Conservation (phyloP, 2,888 invertebrate genomes). For the Hemaris fuciformis region DNA sequence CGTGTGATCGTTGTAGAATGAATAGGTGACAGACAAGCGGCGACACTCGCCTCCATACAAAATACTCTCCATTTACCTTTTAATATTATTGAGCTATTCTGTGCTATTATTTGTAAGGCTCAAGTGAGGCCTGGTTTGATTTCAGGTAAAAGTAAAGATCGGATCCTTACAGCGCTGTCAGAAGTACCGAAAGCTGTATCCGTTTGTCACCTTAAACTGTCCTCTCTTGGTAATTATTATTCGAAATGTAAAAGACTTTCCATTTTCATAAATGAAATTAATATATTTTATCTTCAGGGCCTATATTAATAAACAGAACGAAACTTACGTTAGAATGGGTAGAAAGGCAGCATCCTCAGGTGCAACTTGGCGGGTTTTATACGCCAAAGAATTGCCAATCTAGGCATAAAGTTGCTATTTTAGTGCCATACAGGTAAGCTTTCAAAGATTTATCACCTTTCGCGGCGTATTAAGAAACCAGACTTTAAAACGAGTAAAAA, state of each 20-base stretch:
- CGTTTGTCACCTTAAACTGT: background rate
- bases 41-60: too few relatives aligned
- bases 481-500: background rate
- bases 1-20: too few relatives aligned
- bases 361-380: conserved; percentile 27
- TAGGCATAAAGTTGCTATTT: conserved; percentile 31
- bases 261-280: too few relatives aligned
- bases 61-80: too few relatives aligned
- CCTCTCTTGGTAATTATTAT: background rate
- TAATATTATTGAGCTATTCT: too few relatives aligned
- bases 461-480: too few relatives aligned
- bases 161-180: background rate
- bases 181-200: background rate
- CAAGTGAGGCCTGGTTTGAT: too few relatives aligned
- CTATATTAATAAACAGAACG: background rate
- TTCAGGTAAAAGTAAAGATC: background rate
- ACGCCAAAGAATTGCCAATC: conserved; percentile 27
- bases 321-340: conserved; percentile 18
- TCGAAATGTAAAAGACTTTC: too few relatives aligned
- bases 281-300: background rate
- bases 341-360: conserved; percentile 18
- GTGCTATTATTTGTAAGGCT: too few relatives aligned
- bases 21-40: too few relatives aligned
- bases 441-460: background rate
- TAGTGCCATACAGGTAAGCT: conserved; percentile 31